Conservation (phyloP, 2,888 invertebrate species). For the Entomobrya proxima region DNA sequence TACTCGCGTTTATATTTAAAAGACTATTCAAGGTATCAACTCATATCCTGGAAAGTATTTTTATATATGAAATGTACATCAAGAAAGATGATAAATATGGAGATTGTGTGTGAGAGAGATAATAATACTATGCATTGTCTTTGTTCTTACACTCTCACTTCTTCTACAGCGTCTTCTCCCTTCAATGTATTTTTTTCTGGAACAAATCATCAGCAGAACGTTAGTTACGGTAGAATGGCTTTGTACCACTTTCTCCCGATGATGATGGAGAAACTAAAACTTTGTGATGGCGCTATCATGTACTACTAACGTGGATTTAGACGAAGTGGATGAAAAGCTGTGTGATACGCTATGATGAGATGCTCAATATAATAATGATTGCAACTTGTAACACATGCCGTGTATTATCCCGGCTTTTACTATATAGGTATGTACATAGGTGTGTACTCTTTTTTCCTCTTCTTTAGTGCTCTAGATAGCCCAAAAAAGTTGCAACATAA, state of each 20-base stretch:
- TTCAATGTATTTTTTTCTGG: conserved; percentile 23
- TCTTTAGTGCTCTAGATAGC: conserved; percentile 11
- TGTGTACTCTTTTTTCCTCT: neutral
- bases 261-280: neutral
- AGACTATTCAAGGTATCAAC: no score
- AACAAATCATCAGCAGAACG: conserved; percentile 55
- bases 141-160: neutral
- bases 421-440: neutral
- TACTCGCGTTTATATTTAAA: no score
- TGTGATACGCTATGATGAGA: conserved; percentile 43
- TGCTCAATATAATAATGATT: conserved; percentile 62
- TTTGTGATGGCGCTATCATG: neutral
- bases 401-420: conserved; percentile 11
- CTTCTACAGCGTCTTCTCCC: no score
- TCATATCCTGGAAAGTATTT: neutral
- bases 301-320: conserved; percentile 16
- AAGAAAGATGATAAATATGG: conserved; percentile 7
- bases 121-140: conserved; percentile 53
- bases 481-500: conserved; percentile 11
- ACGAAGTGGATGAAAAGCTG: conserved; percentile 42
- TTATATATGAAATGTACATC: neutral
- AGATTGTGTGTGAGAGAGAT: conserved; percentile 40
- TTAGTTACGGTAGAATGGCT: conserved; percentile 51
- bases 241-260: conserved; percentile 40
- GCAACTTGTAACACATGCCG: conserved; percentile 40